phyloP scores from a whole-genome alignment of 1,140 invertebrate species.

The Parapsyche elsis region DNA sequence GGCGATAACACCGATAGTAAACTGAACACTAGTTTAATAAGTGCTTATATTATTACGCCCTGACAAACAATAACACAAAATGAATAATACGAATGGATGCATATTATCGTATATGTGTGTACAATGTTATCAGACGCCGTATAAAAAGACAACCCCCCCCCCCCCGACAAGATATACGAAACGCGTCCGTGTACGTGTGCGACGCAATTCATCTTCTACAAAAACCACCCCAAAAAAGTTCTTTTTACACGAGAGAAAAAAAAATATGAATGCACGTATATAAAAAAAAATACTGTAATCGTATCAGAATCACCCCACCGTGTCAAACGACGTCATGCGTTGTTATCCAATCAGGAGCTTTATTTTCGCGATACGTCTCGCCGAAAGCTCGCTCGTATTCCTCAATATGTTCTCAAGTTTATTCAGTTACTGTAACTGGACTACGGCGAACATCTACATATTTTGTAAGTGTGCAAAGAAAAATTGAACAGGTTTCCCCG shows the following conservation, averaged over 20 bases:
- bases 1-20: too few relatives aligned
- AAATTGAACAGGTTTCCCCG: too few relatives aligned
- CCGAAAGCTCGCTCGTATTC: background rate
- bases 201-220: constrained; percentile 15
- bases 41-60: too few relatives aligned
- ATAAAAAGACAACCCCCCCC: too few relatives aligned
- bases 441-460: too few relatives aligned
- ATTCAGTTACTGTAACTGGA: constrained; percentile 19
- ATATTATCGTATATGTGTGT: too few relatives aligned
- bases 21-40: too few relatives aligned
- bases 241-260: constrained; percentile 7
- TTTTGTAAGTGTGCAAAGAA: too few relatives aligned
- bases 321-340: constrained; percentile 51
- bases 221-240: constrained; percentile 6
- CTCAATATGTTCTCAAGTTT: constrained; percentile 13
- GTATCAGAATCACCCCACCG: constrained; percentile 51
- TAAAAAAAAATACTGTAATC: constrained; percentile 48
- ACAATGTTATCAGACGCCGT: too few relatives aligned
- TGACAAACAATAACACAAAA: too few relatives aligned
- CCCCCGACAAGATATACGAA: background rate
- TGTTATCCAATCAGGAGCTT: constrained; percentile 51
- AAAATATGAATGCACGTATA: constrained; percentile 49
- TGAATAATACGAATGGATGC: too few relatives aligned
- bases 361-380: constrained; percentile 44
- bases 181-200: background rate